phyloP scores from a whole-genome alignment of 1,140 invertebrate genomes.

The Diabrotica undecimpunctata region DNA sequence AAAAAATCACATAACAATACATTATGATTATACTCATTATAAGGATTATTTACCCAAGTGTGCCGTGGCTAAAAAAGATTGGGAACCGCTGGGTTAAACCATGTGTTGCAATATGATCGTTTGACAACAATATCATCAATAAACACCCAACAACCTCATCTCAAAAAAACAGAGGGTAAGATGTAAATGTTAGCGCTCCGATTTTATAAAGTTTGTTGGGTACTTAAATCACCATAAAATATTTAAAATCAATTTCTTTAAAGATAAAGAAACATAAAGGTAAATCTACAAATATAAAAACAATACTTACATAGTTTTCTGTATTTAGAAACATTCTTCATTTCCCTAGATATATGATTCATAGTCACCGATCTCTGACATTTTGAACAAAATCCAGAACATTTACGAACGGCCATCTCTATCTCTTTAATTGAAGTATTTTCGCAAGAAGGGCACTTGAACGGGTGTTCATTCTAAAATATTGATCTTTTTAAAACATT shows the following conservation, averaged over 20 bases:
- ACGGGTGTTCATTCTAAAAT: constrained; percentile 7
- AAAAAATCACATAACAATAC: too few relatives aligned
- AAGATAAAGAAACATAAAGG: neutral
- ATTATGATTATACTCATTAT: too few relatives aligned
- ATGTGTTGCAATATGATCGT: too few relatives aligned
- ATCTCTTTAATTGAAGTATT: constrained; percentile 1
- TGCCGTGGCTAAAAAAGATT: too few relatives aligned
- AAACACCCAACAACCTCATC: neutral
- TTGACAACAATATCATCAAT: neutral
- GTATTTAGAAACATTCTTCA: neutral
- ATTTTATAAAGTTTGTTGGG: too few relatives aligned
- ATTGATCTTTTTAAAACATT: neutral
- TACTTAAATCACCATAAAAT: neutral
- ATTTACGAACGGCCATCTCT: neutral
- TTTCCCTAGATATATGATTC: neutral
- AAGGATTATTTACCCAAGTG: too few relatives aligned
- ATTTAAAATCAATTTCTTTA: neutral
- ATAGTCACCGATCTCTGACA: neutral
- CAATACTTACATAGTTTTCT: constrained; percentile 9
- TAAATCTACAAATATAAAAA: neutral
- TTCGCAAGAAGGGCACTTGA: constrained; percentile 6
- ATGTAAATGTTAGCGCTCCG: too few relatives aligned
- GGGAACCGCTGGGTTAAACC: too few relatives aligned
- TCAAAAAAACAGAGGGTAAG: too few relatives aligned
- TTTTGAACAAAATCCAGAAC: neutral